Base-by-base conservation (phyloP, 1,140 invertebrate species). In the Bursaphelenchus mucronatus region DNA sequence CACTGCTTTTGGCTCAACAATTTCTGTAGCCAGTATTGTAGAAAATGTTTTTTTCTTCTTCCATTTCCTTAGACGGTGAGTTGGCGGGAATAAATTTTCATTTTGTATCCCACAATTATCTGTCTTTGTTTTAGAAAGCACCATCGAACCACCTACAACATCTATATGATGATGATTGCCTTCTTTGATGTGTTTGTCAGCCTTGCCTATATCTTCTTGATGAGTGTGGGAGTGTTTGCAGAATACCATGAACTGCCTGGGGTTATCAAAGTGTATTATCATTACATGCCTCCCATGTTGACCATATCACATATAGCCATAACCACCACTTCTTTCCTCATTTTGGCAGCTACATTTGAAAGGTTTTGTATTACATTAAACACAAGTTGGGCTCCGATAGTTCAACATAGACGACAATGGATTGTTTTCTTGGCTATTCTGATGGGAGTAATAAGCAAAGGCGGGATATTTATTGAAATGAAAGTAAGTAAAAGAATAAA, bases 221-320 rank as follows among this genome's bases (percentile, higher is more conserved):
- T 79, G 74, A 30, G 19, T 76, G 17, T 69, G 63, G 10, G 74
- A 78, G 53, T 78, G 75, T 53, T 50, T 75, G 11, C 54, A 67
- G 17, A 46, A 69, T 65, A 15, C 39, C 1, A 17, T 40, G 45
- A 70, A 13, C n/a, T 66, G 51, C 21, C 44, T 64, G 41, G 19
- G 11, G 10, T 63, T 11, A 9, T 56, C n/a, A 49, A 19, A 59
- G 21, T 66, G 8, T 41, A 57, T 67, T 66, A 30, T 67, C 17
- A 19, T 67, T 78, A 78, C 54, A 79, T 78, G 76, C 70, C 76
- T 13, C 76, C 76, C 10, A 75, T 78, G 50, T 47, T 78, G 39
- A 78, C 76, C 3, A 56, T 74, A 8, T 80, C 77, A 9, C 76
- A 78, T 50, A 79, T 78, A 21, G 76, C 75, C 0, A 79, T 78